Percentiles rank a stretch among this genome's conserved stretches.
phyloP scores from a whole-genome alignment of 2,797 vertebrate species.

The Muscicapa striata region DNA sequence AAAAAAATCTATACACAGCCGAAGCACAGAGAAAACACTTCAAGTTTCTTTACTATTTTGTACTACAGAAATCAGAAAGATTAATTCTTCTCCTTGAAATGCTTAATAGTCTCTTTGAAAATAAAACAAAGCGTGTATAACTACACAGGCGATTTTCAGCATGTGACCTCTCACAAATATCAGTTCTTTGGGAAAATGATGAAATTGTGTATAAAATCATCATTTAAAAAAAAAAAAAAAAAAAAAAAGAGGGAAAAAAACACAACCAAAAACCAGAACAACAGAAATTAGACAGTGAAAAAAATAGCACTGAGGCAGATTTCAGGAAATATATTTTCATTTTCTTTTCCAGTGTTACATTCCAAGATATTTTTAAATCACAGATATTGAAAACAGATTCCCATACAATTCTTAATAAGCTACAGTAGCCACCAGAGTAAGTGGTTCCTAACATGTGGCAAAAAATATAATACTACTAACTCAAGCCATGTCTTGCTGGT shows the following conservation, averaged over 20 bases:
- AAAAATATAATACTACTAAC: constrained; percentile 54
- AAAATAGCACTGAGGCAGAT: background rate
- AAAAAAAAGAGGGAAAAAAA: background rate
- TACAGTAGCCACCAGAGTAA: constrained; percentile 45
- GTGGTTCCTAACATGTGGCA: constrained; percentile 53
- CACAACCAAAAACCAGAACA: background rate
- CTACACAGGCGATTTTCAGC: background rate
- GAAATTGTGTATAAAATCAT: background rate
- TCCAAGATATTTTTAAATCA: constrained; percentile 65
- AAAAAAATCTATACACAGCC: background rate
- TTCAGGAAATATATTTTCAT: constrained; percentile 49
- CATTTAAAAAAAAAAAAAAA: background rate
- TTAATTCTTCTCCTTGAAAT: background rate
- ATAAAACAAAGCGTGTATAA: background rate
- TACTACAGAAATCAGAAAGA: background rate
- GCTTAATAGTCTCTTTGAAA: background rate
- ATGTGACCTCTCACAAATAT: background rate
- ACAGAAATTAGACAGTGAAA: background rate
- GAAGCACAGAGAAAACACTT: background rate
- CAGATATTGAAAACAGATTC: constrained; percentile 59
- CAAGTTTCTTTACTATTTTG: background rate
- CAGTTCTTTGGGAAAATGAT: background rate
- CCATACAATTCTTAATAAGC: constrained; percentile 54
- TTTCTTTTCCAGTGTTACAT: constrained; percentile 39
- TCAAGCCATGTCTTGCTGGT: constrained; percentile 35